A percentile compares a stretch with the other conserved stretches of the same genome.
These are phyloP conservation scores for Erinaceus europaeus DNA, from an alignment of 2,113 vertebrate genomes.

Conservation along the genomic window DNA sequence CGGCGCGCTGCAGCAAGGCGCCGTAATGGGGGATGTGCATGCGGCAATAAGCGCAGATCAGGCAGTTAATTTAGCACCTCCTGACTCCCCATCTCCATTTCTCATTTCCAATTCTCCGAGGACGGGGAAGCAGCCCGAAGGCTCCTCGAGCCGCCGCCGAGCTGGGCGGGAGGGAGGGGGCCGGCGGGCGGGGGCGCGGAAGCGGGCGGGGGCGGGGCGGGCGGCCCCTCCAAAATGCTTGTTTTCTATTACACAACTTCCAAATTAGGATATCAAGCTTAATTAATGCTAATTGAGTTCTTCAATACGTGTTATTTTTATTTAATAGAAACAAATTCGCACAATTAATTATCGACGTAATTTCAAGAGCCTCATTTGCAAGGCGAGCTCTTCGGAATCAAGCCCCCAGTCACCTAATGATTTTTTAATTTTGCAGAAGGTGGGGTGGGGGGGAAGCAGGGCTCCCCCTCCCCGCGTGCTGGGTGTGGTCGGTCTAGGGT, in stretches of 20 bases:
- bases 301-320: constrained; percentile 99
- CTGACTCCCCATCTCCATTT: constrained; percentile 99
- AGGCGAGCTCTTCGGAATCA: constrained; percentile 85
- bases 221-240: constrained; percentile 92
- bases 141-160: constrained; percentile 94
- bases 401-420: constrained; percentile 83
- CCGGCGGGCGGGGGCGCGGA: neutral
- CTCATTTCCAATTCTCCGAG: constrained; percentile 99
- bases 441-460: too few species aligned
- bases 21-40: constrained; percentile 98
- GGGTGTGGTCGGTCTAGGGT: neutral
- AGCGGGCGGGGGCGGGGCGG: constrained; percentile 20
- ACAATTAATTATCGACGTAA: constrained; percentile 99
- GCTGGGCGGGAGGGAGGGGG: constrained; percentile 71
- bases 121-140: constrained; percentile 94
- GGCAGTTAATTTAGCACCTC: constrained; percentile 99
- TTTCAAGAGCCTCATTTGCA: constrained; percentile 98
- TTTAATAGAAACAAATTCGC: constrained; percentile 99
- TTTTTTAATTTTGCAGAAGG: constrained; percentile 77
- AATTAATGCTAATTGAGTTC: constrained; percentile 99
- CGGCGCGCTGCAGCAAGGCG: constrained; percentile 94
- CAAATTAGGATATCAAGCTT: constrained; percentile 99
- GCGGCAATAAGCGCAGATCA: constrained; percentile 99
- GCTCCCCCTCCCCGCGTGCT: neutral
- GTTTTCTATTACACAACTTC: constrained; percentile 98